These are phyloP conservation scores for Pantherophis guttatus DNA, from an alignment of 2,113 vertebrate genomes.

Conservation along the genomic window DNA sequence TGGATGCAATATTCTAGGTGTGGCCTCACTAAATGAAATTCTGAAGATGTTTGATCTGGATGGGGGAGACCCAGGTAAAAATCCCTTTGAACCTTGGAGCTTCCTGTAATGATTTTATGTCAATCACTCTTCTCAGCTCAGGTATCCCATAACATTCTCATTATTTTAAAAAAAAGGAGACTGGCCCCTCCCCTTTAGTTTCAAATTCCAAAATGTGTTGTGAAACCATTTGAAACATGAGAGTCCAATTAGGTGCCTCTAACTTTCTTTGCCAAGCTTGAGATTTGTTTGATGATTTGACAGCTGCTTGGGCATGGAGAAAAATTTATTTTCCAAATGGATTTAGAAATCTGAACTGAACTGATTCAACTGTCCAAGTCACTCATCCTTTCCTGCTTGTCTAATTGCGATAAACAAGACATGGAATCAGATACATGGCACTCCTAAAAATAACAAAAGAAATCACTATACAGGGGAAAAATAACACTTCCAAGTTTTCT, in stretches of 20 bases:
- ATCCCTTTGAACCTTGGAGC: neutral
- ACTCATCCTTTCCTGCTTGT: neutral
- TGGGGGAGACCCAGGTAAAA: neutral
- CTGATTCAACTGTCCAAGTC: neutral
- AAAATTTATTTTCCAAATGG: neutral
- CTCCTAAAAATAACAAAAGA: neutral
- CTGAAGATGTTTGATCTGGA: neutral
- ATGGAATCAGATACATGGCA: neutral
- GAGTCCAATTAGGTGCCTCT: neutral
- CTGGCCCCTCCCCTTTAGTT: neutral
- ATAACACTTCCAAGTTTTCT: neutral
- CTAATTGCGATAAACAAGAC: too few relatives aligned
- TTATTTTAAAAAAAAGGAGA: too few relatives aligned
- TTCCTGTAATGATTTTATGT: neutral
- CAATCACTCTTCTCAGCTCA: neutral
- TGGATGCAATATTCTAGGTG: too few relatives aligned
- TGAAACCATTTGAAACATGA: neutral
- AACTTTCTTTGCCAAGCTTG: neutral
- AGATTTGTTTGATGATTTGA: neutral
- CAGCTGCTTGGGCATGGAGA: neutral
- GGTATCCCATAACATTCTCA: neutral
- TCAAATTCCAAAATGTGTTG: neutral
- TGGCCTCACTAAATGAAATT: too few relatives aligned
- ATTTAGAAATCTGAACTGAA: neutral
- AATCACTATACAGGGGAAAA: neutral